Base-by-base conservation (phyloP, 1,140 invertebrate genomes). In the Cherax quadricarinatus region DNA sequence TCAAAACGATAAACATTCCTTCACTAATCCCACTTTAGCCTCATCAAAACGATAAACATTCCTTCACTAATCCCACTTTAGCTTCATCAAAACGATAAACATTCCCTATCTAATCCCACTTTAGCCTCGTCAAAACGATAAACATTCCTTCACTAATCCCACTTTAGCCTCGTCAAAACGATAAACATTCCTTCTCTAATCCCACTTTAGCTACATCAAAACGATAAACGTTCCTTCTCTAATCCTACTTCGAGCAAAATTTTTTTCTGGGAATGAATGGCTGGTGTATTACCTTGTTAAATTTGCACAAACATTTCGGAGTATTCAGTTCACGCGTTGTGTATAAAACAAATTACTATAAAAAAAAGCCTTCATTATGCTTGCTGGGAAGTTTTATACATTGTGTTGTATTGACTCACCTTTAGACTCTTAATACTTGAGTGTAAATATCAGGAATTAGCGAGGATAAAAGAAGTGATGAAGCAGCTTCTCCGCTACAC, bases 271-370 rank as follows among this genome's bases (percentile, higher is more conserved):
- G 30, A 41, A 24, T 86, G 51, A 86, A 86, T 86, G 85, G 85
- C 85, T 75, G 85, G 75, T 48, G 62, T 86, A 86, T 86, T 86
- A 86, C 57, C 85, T 75, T 86, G 85, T 86, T 86, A 86, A 86
- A 86, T 86, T 75, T 86, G 85, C 66, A 86, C 85, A 86, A 73
- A 86, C 85, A 86, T 86, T 30, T 41, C 86, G 24, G 51, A 62
- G 49, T 87, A 57, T 66, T 53, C 48, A 75, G 21, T 78, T 78
- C 85, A 78, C 51, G 85, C 49, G 49, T 60, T 78, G 85, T 87
- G 73, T 79, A 51, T 75, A 75, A 49, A 87, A 78, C 66, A 87
- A 86, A 86, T 86, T 86, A 86, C 85, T 86, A 75, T 75, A 75
- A 73, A 73, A 86, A 86, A 87, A 14, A 30, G 60, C 9, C 83